These are phyloP conservation scores for Scaptodrosophila lebanonensis DNA, from an alignment of 1,140 invertebrate genomes.

Conservation along the genomic window DNA sequence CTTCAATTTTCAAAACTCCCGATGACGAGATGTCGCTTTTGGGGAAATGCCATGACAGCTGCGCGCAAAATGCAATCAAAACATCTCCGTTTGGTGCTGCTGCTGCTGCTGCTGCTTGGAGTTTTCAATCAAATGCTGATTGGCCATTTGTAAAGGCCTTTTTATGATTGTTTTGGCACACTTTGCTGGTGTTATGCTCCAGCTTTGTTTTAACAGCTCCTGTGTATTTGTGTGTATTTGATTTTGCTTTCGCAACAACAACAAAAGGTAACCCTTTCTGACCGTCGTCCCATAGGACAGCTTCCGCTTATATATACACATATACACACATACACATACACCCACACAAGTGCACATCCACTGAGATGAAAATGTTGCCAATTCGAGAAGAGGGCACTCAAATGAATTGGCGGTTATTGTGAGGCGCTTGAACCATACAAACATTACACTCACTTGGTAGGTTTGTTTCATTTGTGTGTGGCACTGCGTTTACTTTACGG, in stretches of 20 bases:
- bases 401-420: slow-evolving; percentile 72
- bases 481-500: slow-evolving; percentile 64
- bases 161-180: slow-evolving; percentile 58
- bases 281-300: slow-evolving; percentile 53
- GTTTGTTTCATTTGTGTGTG: slow-evolving; percentile 18
- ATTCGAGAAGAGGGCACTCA: slow-evolving; percentile 73
- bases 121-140: slow-evolving; percentile 70
- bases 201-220: too few species aligned
- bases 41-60: not conserved
- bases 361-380: slow-evolving; percentile 64
- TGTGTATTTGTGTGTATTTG: not conserved
- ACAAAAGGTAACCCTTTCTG: slow-evolving; percentile 56
- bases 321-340: slow-evolving; percentile 26
- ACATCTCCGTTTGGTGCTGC: slow-evolving; percentile 8
- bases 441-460: not conserved
- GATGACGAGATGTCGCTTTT: too few species aligned
- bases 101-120: slow-evolving; percentile 6
- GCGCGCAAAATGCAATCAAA: slow-evolving; percentile 65
- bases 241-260: not conserved
- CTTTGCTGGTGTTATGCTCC: too few species aligned
- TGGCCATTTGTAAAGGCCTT: slow-evolving; percentile 33
- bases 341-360: slow-evolving; percentile 14
- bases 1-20: too few species aligned
- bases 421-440: not conserved
- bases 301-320: slow-evolving; percentile 25